phyloP scores from a whole-genome alignment of 2,113 vertebrate species.

The Sus scrofa region DNA sequence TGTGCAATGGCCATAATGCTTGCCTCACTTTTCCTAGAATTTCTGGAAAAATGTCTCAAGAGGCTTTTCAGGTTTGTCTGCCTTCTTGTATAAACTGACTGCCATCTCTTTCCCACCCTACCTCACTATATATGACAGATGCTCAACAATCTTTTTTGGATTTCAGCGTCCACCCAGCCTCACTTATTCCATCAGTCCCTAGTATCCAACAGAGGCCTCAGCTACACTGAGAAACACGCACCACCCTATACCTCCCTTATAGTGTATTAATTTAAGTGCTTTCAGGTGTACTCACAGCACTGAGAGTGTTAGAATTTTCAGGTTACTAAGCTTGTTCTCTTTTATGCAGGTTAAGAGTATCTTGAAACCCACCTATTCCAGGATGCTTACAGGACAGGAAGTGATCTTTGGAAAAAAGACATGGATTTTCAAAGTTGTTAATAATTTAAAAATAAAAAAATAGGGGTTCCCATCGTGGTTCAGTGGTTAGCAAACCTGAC shows the following conservation, averaged over 20 bases:
- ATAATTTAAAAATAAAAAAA: neutral
- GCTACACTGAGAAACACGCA: neutral
- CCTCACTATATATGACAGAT: neutral
- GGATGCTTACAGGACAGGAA: neutral
- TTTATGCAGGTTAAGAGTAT: neutral
- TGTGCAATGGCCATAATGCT: neutral
- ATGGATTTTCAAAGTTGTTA: neutral
- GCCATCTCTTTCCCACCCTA: neutral
- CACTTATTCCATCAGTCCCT: no score
- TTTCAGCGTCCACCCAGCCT: neutral
- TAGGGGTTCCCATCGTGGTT: no score
- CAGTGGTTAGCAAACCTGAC: no score
- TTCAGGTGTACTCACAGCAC: neutral
- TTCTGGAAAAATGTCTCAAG: neutral
- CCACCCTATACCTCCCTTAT: neutral
- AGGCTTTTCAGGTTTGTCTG: neutral
- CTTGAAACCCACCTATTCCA: neutral
- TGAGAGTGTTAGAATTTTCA: neutral
- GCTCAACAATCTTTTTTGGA: neutral
- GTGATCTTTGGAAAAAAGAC: neutral
- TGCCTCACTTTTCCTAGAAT: neutral
- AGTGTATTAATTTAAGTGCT: conserved; percentile 33
- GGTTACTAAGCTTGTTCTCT: neutral
- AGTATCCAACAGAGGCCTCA: neutral
- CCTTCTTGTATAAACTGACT: neutral